Evolutionary conservation across 1,140 invertebrate species (phyloP), one percentile per base, ranked within the genome.

Genomic region (Drosophila santomea): DNA sequence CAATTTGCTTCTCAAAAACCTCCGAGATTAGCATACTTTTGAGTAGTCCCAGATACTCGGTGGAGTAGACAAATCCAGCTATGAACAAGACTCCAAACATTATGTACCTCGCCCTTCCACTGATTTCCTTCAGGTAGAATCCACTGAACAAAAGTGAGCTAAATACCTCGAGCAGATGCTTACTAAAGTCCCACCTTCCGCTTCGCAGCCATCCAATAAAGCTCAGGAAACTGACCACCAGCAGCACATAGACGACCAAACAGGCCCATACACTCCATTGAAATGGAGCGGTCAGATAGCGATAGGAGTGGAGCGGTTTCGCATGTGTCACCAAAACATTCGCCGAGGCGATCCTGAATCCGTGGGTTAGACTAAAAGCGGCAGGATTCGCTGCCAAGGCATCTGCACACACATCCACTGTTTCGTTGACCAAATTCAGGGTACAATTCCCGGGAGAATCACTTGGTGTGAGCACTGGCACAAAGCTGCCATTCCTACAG

Each of bases 21-120:
- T 86, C 82, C 1, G 82, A 88, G 23, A 86, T 82, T n/a, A 86
- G n/a, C 8, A 86, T 66, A 36, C 83, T 88, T 38, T 86, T 86
- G 0, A 86, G 60, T 6, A 82, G 48, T 0, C 74, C 78, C 66
- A 86, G 7, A 25, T 86, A 86, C 48, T 56, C 67, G 5, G 82
- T 86, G 44, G 82, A 88, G 48, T 72, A 86, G 2, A 86, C 76
- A 12, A 86, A 86, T 1, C 82, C 82, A 0, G 71, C 52, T 1
- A 88, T 15, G 8, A 88, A 86, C 2, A 86, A 15, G 6, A 86
- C 78, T 0, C 15, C 60, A 3, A 76, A 88, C 17, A 86, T 67
- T 41, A 86, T 82, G 7, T 82, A 86, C 0, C 71, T 62, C 2
- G 67, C 75, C 0, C 47, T 39, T 2, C 83, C 83, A 0, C 47